phyloP scores from a whole-genome alignment of 2,888 invertebrate genomes.

The Sialis lutaria region DNA sequence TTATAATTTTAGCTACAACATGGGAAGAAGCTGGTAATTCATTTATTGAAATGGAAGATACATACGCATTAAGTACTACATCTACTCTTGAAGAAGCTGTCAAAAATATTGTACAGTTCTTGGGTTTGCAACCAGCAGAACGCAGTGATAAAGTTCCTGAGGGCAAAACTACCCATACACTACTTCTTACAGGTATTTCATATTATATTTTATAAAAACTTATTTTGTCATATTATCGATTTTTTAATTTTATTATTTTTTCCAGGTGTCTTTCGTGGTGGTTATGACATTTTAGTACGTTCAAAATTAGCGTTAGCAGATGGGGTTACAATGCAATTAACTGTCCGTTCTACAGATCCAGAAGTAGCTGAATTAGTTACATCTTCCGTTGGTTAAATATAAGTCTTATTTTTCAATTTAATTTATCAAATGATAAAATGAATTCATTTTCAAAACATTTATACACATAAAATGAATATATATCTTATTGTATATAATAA shows the following conservation, averaged over 20 bases:
- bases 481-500: too few relatives aligned
- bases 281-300: conserved; percentile 72
- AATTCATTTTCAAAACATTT: background rate
- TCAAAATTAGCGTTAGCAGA: conserved; percentile 66
- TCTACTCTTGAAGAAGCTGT: conserved; percentile 68
- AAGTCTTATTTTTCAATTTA: background rate
- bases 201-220: background rate
- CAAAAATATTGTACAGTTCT: conserved; percentile 61
- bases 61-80: conserved; percentile 72
- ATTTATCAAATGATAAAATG: background rate
- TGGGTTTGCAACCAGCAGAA: conserved; percentile 75
- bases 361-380: conserved; percentile 76
- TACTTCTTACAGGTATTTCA: conserved; percentile 53
- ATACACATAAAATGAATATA: too few relatives aligned
- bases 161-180: conserved; percentile 64
- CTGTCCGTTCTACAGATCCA: conserved; percentile 71
- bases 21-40: conserved; percentile 46
- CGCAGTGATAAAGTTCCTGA: conserved; percentile 67
- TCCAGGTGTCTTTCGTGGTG: conserved; percentile 72
- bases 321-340: conserved; percentile 80
- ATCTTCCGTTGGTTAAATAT: conserved; percentile 59
- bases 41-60: conserved; percentile 68
- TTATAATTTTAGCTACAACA: conserved; percentile 22
- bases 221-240: background rate
- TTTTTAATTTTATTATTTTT: conserved; percentile 7